Evolutionary conservation across 2,888 invertebrate species (phyloP), one percentile per base, ranked within the genome.

Genomic region (Luffia ferchaultella): DNA sequence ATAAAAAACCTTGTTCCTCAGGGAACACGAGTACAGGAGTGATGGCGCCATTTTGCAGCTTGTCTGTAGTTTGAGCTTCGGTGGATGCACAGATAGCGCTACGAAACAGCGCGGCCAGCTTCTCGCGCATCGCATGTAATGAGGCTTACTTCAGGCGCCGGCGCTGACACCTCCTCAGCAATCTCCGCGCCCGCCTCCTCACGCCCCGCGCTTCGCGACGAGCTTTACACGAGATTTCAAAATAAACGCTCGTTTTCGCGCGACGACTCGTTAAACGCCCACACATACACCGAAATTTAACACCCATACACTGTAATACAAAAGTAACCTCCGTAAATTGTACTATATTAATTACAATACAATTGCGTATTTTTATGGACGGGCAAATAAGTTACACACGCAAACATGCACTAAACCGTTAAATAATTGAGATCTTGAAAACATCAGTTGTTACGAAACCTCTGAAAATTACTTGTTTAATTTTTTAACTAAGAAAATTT

Each of bases 121-220:
- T 78, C 57, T 79, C 80, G 56, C 77, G 83, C 83, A 83, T 82
- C 73, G 70, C 82, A 79, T 78, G 74, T 52, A 54, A 50, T 46
- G 42, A 48, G 30, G 42, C 18, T 40, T 18, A 12, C 16, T 30
- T 45, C 40, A 18, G 20, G 45, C 49, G 45, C 16, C 49, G 49
- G 44, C 45, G 45, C 40, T 45, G 45, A 45, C 49, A n/a, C 16
- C 45, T 30, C 15, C 44, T 44, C 45, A 16, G 17, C 42, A 2
- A 15, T 5, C 9, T n/a, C 20, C 72, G 67, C 71, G 67, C 58
- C 55, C 65, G 52, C 56, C 55, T 50, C 62, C 54, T 61, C 59
- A 57, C 57, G 53, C 52, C 58, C 54, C 58, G 58, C 58, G 57
- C 58, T 61, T 61, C 63, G 58, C 67, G 68, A 70, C 72, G 74